A percentile compares a stretch with the other conserved stretches of the same genome.
Evolutionary conservation across 2,888 invertebrate genomes (phyloP).

Genomic region (Aphodius sticticus): DNA sequence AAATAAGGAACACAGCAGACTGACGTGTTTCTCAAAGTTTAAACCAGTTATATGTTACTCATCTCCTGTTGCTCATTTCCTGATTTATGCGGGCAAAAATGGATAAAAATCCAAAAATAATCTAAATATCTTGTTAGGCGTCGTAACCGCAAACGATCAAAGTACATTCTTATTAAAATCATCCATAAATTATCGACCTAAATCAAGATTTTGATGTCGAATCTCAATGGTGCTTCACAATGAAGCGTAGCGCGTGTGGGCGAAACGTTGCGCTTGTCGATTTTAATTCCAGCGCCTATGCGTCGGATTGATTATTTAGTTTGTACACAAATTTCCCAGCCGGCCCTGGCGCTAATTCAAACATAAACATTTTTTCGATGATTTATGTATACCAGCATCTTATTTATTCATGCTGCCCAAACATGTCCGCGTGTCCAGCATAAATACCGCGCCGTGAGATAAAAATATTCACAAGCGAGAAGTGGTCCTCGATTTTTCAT

Average conservation of each 20-base stretch:
- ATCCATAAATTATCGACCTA: neutral
- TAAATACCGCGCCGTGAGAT: neutral
- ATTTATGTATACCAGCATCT: neutral
- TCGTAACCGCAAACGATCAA: neutral
- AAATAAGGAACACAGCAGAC: too few relatives aligned
- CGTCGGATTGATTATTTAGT: neutral
- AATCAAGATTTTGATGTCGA: neutral
- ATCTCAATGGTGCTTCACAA: neutral
- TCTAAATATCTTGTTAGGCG: neutral
- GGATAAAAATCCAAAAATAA: neutral
- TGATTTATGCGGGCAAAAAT: neutral
- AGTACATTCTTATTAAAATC: neutral
- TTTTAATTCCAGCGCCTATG: neutral
- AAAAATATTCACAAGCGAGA: neutral
- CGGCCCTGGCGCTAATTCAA: neutral
- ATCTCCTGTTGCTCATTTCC: neutral
- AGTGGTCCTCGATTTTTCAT: neutral
- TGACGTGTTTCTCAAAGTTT: too few relatives aligned
- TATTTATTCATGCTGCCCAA: neutral
- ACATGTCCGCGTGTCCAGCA: neutral
- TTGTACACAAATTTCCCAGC: neutral
- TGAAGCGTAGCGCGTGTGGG: neutral
- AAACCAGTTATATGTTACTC: too few relatives aligned
- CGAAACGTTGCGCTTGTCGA: neutral
- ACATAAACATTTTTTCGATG: neutral